A percentile compares a stretch with the other conserved stretches of the same genome.
These are phyloP conservation scores for Pantelozetes paolii DNA, from an alignment of 2,888 invertebrate genomes.

Conservation along the genomic window DNA sequence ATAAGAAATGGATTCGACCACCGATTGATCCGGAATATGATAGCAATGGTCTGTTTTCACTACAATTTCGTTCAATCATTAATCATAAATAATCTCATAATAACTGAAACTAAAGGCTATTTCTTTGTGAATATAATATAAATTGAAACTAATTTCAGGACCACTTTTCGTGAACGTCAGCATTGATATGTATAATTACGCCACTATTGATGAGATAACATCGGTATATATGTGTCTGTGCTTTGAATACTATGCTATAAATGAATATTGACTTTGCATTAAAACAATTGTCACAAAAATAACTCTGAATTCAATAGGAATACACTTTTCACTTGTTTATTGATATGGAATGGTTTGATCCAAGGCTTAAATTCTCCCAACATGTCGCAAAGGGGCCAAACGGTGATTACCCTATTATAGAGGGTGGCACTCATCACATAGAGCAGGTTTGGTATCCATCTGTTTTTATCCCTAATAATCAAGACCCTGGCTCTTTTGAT, in stretches of 20 bases:
- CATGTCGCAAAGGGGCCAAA: no score
- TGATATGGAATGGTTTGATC: constrained; percentile 38
- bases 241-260: no score
- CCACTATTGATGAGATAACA: constrained; percentile 32
- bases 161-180: constrained; percentile 35
- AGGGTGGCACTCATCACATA: constrained; percentile 61
- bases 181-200: constrained; percentile 37
- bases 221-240: no score
- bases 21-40: not conserved
- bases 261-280: no score
- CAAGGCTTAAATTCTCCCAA: constrained; percentile 3
- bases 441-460: constrained; percentile 45
- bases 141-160: not conserved
- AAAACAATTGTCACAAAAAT: not conserved
- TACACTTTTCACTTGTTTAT: constrained; percentile 37
- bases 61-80: no score
- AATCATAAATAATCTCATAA: no score
- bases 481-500: constrained; percentile 58
- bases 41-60: not conserved
- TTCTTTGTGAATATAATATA: not conserved
- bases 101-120: no score
- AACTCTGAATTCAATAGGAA: not conserved
- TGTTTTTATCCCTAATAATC: constrained; percentile 46
- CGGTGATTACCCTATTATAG: constrained; percentile 57
- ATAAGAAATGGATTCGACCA: constrained; percentile 38